phyloP scores from a whole-genome alignment of 92 coral and sea anemone species.

The Epizoanthus scotinus region DNA sequence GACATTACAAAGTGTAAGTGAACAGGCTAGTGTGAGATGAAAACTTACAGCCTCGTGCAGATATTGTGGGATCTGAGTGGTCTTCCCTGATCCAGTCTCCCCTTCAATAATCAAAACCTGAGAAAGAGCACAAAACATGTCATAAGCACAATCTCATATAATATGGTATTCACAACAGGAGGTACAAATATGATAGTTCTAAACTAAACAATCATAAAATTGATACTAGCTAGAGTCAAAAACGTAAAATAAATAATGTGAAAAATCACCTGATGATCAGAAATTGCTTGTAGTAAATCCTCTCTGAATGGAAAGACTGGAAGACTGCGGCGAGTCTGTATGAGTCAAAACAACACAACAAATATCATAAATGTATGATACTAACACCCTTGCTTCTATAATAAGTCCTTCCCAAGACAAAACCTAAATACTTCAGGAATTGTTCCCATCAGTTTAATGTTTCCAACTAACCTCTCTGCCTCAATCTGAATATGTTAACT shows the following conservation, averaged over 20 bases:
- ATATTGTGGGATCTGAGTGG: slow-evolving; percentile 97
- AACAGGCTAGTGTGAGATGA: not conserved
- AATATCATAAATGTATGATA: not conserved
- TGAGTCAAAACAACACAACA: slow-evolving; percentile 15
- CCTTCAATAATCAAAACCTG: slow-evolving; percentile 96
- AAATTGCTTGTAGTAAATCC: slow-evolving; percentile 83
- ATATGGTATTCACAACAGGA: not conserved
- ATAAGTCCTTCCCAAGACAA: not conserved
- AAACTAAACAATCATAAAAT: not conserved
- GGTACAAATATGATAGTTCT: not conserved
- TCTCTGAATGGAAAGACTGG: slow-evolving; percentile 92
- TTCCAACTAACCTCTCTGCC: no score
- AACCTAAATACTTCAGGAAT: not conserved
- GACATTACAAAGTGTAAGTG: no score
- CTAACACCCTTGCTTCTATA: not conserved
- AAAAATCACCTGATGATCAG: slow-evolving; percentile 83
- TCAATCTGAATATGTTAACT: no score
- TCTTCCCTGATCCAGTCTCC: slow-evolving; percentile 98
- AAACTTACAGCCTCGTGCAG: slow-evolving; percentile 87
- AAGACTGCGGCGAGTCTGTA: slow-evolving; percentile 84
- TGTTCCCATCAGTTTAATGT: no score
- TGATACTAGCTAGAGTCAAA: not conserved
- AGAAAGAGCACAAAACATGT: not conserved
- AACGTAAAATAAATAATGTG: no score
- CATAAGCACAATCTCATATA: not conserved